Percentiles rank a stretch among this genome's conserved stretches.
Evolutionary conservation across 2,888 invertebrate genomes (phyloP).

Genomic region (Cephus rjabovi): DNA sequence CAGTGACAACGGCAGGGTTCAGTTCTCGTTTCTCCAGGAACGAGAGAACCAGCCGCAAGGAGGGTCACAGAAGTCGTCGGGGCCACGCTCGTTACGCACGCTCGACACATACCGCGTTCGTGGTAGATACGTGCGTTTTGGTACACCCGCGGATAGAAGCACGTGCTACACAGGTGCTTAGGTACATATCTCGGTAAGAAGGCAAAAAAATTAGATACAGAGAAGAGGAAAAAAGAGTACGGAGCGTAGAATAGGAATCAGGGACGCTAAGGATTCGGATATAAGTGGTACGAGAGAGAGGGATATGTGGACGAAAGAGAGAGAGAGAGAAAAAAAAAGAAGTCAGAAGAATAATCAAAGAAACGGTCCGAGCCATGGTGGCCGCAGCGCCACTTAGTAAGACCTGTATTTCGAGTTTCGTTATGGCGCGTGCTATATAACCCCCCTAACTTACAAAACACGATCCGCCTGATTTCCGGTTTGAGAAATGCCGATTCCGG

Average conservation of each 20-base stretch:
- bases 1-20: constrained; percentile 24
- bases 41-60: constrained; percentile 6
- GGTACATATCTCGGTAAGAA: not conserved
- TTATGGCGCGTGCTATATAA: constrained; percentile 14
- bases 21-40: constrained; percentile 8
- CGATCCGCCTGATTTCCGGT: constrained; percentile 43
- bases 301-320: constrained; percentile 16
- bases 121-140: constrained; percentile 1
- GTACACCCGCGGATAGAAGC: constrained; percentile 13
- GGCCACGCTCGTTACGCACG: constrained; percentile 37
- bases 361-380: constrained; percentile 20
- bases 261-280: not conserved
- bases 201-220: not conserved
- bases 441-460: not conserved
- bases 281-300: not conserved
- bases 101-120: constrained; percentile 30
- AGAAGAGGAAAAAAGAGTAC: not conserved
- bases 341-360: constrained; percentile 40
- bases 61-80: constrained; percentile 23
- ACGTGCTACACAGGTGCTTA: constrained; percentile 23
- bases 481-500: constrained; percentile 46
- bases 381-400: constrained; percentile 34
- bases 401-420: constrained; percentile 55
- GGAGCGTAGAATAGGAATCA: not conserved
- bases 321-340: constrained; percentile 11